Base-by-base conservation (phyloP, 2,797 vertebrate genomes). In the Lagocephalus sceleratus region DNA sequence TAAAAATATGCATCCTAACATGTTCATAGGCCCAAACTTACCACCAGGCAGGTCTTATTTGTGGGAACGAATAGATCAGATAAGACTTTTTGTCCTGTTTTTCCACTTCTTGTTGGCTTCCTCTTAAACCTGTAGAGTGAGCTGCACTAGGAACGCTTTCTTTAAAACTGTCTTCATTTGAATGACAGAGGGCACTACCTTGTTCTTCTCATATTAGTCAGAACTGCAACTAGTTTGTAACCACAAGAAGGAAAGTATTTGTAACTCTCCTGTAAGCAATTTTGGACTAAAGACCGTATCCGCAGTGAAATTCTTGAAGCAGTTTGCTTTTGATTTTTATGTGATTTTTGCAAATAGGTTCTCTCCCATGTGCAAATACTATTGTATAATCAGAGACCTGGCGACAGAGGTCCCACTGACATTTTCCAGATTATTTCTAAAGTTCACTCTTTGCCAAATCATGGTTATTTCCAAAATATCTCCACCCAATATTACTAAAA, bases 41-140 rank as follows among this genome's bases (percentile, higher is more conserved):
- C 0, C 75, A 63, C 75, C 64, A 51, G 78, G 47, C 55, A 53
- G 49, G 14, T 19, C 11, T 38, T 51, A 20, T 38, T 0, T 49
- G 25, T 56, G 57, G 48, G 32, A 49, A 47, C 63, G 67, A 39
- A 38, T 23, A 40, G n/a, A 71, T 49, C 45, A 59, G 62, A 67
- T 59, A 45, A 56, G 19, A 66, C 47, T 63, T 35, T 35, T 25
- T 7, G 32, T 35, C 1, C 42, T 63, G 47, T 52, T 61, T 75
- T 71, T 69, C 40, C 32, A 54, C 5, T 57, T 55, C 35, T 44
- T n/a, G 32, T 50, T 16, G 66, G 51, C 44, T 38, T 64, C 46
- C 50, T 60, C 16, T n/a, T 60, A 63, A 5, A 12, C 23, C 49
- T 8, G 5, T 14, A 55, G 51, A 47, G 51, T 22, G 22, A 29